Percentiles rank a stretch among this genome's conserved stretches.
Conservation (phyloP, 2,888 invertebrate species). For the Mythimna lalbum region DNA sequence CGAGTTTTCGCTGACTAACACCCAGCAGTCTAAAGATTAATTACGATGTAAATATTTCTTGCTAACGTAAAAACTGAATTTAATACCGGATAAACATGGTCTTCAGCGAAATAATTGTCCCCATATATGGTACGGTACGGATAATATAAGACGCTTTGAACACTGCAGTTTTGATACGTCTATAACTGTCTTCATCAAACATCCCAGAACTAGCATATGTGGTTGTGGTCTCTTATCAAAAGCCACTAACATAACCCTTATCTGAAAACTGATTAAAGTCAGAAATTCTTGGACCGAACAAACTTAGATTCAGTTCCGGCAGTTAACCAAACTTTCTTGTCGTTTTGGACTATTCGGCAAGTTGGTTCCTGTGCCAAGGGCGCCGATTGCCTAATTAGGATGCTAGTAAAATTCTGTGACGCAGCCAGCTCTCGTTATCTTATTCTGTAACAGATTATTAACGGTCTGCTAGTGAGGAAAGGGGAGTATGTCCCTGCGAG, state of each 20-base stretch:
- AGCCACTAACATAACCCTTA: slow-evolving; percentile 20
- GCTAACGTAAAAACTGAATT: slow-evolving; percentile 7
- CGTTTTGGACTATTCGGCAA: slow-evolving; percentile 51
- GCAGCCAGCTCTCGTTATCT: slow-evolving; percentile 51
- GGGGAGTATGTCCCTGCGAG: slow-evolving; percentile 27
- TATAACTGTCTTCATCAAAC: slow-evolving; percentile 4
- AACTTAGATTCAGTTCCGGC: slow-evolving; percentile 52
- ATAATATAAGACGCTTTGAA: background rate
- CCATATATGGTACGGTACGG: background rate
- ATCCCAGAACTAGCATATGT: slow-evolving; percentile 10
- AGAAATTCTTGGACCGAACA: slow-evolving; percentile 43
- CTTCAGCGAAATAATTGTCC: too few species aligned
- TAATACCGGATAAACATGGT: too few species aligned
- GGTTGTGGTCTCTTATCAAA: slow-evolving; percentile 1
- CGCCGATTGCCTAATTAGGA: slow-evolving; percentile 50
- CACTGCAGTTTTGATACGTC: background rate
- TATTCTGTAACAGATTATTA: slow-evolving; percentile 56
- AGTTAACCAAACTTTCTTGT: slow-evolving; percentile 48
- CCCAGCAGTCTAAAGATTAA: slow-evolving; percentile 41
- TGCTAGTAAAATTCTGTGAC: slow-evolving; percentile 41
- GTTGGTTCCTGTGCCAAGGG: slow-evolving; percentile 56
- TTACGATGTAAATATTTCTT: slow-evolving; percentile 13
- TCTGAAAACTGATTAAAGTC: slow-evolving; percentile 54
- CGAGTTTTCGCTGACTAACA: slow-evolving; percentile 60
- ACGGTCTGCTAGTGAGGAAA: slow-evolving; percentile 36